phyloP scores from a whole-genome alignment of 2,113 vertebrate species.

The Ptilonorhynchus violaceus region DNA sequence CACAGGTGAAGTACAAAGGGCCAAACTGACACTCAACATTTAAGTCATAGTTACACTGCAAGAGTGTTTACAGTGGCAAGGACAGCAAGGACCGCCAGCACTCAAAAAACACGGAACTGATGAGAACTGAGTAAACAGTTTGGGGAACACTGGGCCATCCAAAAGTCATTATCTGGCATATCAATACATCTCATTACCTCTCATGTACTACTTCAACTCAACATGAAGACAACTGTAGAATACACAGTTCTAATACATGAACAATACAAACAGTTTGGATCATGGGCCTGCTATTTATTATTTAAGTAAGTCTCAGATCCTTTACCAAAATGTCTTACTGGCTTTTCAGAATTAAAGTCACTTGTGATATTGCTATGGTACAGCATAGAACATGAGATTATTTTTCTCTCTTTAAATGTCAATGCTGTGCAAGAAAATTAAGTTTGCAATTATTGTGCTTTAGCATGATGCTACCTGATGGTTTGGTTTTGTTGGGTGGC shows the following conservation, averaged over 20 bases:
- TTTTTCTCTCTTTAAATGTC: background rate
- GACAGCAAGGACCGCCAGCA: background rate
- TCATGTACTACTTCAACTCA: background rate
- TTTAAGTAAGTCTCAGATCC: background rate
- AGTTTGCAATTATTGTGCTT: background rate
- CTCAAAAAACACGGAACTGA: conserved; percentile 4
- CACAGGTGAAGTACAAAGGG: background rate
- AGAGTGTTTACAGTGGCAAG: background rate
- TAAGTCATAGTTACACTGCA: conserved; percentile 30
- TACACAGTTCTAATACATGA: background rate
- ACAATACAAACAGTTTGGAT: background rate
- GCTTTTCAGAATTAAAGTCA: background rate
- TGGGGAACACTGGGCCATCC: conserved; percentile 2
- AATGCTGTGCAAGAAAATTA: background rate
- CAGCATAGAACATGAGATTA: background rate
- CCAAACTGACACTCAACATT: conserved; percentile 32
- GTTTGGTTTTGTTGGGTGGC: background rate
- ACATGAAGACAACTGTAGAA: background rate
- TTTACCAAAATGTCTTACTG: background rate
- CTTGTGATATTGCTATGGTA: background rate
- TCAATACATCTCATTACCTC: background rate
- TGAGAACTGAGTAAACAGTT: conserved; percentile 18
- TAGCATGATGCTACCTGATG: background rate
- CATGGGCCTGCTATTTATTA: background rate
- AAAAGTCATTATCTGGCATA: conserved; percentile 31